Evolutionary conservation across 2,113 vertebrate species (phyloP).

Genomic region (Odontophorus gujanensis): DNA sequence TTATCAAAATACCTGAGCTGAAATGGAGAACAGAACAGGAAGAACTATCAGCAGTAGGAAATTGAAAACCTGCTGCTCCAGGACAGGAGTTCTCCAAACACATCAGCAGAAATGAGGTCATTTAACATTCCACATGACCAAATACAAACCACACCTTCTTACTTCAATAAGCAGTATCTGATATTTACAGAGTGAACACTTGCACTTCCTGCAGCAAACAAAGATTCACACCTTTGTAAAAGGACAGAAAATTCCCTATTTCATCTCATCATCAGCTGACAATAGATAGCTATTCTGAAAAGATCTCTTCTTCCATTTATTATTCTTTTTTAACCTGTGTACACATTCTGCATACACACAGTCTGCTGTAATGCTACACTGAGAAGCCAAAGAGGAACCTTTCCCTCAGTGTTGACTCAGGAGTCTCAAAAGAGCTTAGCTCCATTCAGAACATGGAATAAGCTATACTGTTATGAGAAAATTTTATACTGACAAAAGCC

Average conservation of each 20-base stretch:
- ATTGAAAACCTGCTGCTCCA: background rate
- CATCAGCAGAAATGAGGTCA: background rate
- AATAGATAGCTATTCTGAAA: background rate
- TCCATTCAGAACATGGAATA: background rate
- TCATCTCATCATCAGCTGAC: background rate
- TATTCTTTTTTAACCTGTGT: background rate
- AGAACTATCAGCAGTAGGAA: background rate
- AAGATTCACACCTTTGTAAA: background rate
- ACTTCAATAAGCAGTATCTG: background rate
- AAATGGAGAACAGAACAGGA: background rate
- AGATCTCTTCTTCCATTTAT: background rate
- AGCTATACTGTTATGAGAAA: background rate
- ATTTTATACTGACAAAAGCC: background rate
- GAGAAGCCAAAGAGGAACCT: background rate
- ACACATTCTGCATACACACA: background rate
- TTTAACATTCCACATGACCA: background rate
- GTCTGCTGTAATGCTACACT: background rate
- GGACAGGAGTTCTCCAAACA: background rate
- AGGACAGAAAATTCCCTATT: background rate
- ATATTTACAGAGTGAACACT: background rate
- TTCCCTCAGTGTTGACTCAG: background rate
- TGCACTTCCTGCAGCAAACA: background rate
- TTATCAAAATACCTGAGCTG: background rate
- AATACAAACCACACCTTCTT: background rate
- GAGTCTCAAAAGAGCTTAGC: background rate